phyloP scores from a whole-genome alignment of 2,888 invertebrate genomes.

The Eupithecia dodoneata region DNA sequence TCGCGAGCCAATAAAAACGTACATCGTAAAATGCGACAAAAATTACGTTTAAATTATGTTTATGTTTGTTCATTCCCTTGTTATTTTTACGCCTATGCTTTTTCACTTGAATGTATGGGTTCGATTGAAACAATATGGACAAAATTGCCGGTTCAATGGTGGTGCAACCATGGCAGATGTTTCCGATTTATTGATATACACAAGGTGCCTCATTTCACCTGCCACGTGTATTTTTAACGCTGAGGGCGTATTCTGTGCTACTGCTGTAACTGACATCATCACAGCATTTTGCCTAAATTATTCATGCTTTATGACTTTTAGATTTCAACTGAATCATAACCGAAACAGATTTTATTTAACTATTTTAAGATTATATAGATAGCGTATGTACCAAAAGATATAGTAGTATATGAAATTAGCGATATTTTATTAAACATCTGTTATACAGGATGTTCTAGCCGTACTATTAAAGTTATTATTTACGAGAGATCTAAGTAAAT shows the following conservation, averaged over 20 bases:
- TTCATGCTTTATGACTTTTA: not conserved
- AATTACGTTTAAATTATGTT: slow-evolving; percentile 38
- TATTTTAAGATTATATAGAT: too few species aligned
- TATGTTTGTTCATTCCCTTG: slow-evolving; percentile 32
- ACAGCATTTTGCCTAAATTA: slow-evolving; percentile 41
- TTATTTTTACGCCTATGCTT: slow-evolving; percentile 17
- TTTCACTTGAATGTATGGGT: not conserved
- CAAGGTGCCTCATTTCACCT: slow-evolving; percentile 61
- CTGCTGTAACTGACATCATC: slow-evolving; percentile 58
- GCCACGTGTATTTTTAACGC: slow-evolving; percentile 63
- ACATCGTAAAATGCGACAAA: slow-evolving; percentile 39
- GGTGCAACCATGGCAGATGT: slow-evolving; percentile 56
- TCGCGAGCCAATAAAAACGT: slow-evolving; percentile 45
- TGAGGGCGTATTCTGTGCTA: slow-evolving; percentile 46
- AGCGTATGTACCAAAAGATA: too few species aligned
- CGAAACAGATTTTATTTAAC: not conserved
- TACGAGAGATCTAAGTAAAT: too few species aligned
- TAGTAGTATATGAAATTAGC: too few species aligned
- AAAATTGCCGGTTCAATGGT: slow-evolving; percentile 13
- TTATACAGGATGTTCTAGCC: too few species aligned
- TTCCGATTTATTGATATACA: slow-evolving; percentile 59
- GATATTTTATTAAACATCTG: too few species aligned
- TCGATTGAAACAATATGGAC: slow-evolving; percentile 13
- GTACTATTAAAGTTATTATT: too few species aligned
- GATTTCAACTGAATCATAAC: not conserved